Evolutionary conservation across 2,113 vertebrate species (phyloP), one percentile per base, ranked within the genome.

Genomic region (Elephas maximus): DNA sequence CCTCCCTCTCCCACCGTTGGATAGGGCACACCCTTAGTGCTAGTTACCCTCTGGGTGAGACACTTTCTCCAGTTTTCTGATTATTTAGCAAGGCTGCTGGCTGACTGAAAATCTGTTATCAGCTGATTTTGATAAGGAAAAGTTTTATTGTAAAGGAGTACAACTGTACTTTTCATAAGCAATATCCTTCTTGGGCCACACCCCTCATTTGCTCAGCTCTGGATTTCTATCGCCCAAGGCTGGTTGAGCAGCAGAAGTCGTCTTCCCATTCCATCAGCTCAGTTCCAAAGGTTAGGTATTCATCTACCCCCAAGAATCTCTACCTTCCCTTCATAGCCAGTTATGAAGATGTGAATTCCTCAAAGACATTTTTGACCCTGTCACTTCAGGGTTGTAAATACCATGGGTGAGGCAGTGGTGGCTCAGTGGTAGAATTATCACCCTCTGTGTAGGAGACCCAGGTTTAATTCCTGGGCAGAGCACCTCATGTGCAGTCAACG

Each of bases 41-140:
- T 26, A 17, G 53, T n/a, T 67, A 2, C 12, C 45, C 53, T 74
- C 23, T 21, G 17, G 7, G 21, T 57, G 33, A 94, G 53, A 48
- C 4, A 7, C 71, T 81, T 81, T 21, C 33, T 74, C 67, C 33
- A n/a, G 20, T 51, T 88, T 93, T 95, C 77, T 73, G 62, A 80
- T 53, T 45, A 20, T n/a, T 89, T 76, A 41, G 28, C 60, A 37
- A 24, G 69, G 67, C 84, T 77, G 24, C 65, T 53, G 30, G 67
- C 93, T 96, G 80, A 53, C 30, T 71, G 71, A 84, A 87, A 85
- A 69, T 90, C 28, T 60, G 21, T n/a, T 76, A 44, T 69, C 76
- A 48, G 37, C 37, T 88, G 44, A 82, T 83, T 93, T 88, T 67
- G 51, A 1, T 69, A 84, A 71, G 51, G 24, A 87, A 71, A 41